Percentiles rank a stretch among this genome's conserved stretches.
Evolutionary conservation across 2,888 invertebrate species (phyloP).

Genomic region (Nemoura dubitans): DNA sequence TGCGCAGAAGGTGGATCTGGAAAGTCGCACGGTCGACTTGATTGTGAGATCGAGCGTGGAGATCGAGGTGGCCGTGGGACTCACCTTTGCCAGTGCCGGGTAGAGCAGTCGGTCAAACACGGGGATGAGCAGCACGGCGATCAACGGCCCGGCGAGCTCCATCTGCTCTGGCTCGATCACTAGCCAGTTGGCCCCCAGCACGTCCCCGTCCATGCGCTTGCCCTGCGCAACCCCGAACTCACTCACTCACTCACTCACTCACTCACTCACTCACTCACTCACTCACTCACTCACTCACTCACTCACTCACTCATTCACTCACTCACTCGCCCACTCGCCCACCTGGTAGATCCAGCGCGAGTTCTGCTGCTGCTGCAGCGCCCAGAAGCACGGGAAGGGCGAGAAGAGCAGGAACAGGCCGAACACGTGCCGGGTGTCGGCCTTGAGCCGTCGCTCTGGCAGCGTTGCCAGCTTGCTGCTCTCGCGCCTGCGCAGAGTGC

Average conservation of each 20-base stretch:
- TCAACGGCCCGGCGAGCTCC: background rate
- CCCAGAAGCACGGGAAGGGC: conserved; percentile 10
- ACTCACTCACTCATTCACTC: too few relatives aligned
- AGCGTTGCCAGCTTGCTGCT: background rate
- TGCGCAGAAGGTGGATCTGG: background rate
- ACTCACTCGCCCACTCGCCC: too few relatives aligned
- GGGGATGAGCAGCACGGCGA: background rate
- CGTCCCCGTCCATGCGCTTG: background rate
- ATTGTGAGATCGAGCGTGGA: too few relatives aligned
- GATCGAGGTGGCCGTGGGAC: too few relatives aligned
- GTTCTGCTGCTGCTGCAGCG: conserved; percentile 15
- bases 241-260: too few relatives aligned
- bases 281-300: too few relatives aligned
- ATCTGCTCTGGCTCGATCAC: background rate
- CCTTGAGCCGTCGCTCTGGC: background rate
- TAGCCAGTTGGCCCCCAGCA: background rate
- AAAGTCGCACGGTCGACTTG: background rate
- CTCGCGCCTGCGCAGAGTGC: background rate
- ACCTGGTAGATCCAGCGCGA: conserved; percentile 25
- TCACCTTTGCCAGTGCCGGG: background rate
- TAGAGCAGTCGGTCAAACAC: background rate
- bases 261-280: too few relatives aligned
- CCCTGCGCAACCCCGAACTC: background rate
- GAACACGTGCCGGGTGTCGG: background rate
- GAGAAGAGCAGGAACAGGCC: background rate